These are phyloP conservation scores for Dasyprocta punctata DNA, from an alignment of 2,113 vertebrate species.

Conservation along the genomic window DNA sequence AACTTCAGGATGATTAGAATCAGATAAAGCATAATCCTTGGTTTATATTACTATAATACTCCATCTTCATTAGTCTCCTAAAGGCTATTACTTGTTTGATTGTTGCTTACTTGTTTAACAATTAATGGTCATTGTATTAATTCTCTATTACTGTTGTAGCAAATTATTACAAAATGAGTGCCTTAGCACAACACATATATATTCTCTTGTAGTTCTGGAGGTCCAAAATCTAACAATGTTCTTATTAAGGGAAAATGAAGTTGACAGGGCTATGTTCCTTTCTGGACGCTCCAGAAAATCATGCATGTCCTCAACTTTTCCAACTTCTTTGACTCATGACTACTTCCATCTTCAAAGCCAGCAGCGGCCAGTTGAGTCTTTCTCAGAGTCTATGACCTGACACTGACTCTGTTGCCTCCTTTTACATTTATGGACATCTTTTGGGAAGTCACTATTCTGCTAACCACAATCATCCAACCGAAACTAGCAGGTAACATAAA, in stretches of 20 bases:
- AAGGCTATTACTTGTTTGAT: neutral
- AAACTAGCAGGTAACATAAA: neutral
- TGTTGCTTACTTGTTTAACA: neutral
- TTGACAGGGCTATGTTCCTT: neutral
- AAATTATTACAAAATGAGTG: neutral
- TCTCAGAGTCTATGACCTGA: neutral
- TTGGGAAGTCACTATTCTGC: neutral
- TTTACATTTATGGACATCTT: neutral
- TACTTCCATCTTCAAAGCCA: neutral
- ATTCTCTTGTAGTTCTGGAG: neutral
- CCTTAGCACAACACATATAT: neutral
- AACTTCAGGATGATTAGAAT: neutral
- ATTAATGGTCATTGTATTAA: neutral
- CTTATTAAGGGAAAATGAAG: neutral
- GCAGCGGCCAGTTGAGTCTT: neutral
- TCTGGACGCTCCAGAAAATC: neutral
- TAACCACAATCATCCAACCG: too few relatives aligned
- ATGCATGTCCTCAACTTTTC: neutral
- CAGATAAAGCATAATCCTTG: neutral
- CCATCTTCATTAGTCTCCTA: neutral
- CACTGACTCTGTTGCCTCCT: neutral
- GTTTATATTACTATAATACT: neutral
- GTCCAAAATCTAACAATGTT: neutral
- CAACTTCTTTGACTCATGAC: neutral
- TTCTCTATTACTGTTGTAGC: neutral